These are phyloP conservation scores for Cosmopolites sordidus DNA, from an alignment of 2,888 invertebrate species.

Conservation along the genomic window DNA sequence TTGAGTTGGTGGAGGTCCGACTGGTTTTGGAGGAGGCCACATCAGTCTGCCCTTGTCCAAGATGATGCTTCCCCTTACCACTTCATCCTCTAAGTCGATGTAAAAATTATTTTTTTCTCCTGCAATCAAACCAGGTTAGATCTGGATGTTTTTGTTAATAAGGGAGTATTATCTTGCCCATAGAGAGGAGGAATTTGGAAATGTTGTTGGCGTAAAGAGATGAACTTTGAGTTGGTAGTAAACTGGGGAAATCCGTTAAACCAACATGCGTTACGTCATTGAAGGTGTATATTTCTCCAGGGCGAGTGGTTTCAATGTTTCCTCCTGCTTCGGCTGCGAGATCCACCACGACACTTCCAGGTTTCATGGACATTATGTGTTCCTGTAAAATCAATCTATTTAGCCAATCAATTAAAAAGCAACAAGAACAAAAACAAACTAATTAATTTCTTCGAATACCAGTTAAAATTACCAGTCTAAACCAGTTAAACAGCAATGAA, in stretches of 20 bases:
- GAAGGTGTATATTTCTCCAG: conserved; percentile 68
- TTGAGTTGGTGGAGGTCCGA: conserved; percentile 48
- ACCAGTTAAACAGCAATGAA: no score
- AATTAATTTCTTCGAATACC: no score
- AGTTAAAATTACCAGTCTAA: no score
- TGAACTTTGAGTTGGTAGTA: conserved; percentile 81
- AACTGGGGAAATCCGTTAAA: conserved; percentile 77
- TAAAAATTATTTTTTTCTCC: conserved; percentile 74
- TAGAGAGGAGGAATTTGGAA: conserved; percentile 76
- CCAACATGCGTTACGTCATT: conserved; percentile 83
- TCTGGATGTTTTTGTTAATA: no score
- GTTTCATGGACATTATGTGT: conserved; percentile 76
- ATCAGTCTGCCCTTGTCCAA: conserved; percentile 68
- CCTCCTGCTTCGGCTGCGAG: conserved; percentile 86
- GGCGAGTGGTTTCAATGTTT: conserved; percentile 76
- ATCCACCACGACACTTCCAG: conserved; percentile 86
- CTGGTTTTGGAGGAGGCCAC: conserved; percentile 72
- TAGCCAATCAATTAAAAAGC: no score
- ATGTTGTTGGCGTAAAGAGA: conserved; percentile 89
- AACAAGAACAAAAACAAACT: no score
- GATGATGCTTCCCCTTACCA: conserved; percentile 77
- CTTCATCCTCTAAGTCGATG: conserved; percentile 80
- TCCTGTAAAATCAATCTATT: conserved; percentile 59
- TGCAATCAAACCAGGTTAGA: conserved; percentile 43
- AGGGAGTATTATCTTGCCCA: conserved; percentile 64